Base-by-base conservation (phyloP, 2,888 invertebrate species). In the Pseudococcus longispinus region DNA sequence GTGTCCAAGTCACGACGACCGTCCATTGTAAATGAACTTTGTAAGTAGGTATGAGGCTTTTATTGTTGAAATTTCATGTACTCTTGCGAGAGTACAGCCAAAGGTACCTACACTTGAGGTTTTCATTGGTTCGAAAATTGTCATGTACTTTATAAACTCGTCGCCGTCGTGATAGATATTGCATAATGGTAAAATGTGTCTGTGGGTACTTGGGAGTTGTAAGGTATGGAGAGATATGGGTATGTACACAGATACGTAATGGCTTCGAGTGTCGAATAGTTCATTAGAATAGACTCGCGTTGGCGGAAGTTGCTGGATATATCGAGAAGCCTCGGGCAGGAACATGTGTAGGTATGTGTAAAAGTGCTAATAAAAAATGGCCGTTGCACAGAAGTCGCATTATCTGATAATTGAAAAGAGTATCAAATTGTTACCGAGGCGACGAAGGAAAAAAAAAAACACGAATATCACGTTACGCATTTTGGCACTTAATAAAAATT, bases 1-100 rank as follows among this genome's bases (percentile, higher is more conserved):
- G 70, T 70, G 18, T 29, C 29, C 70, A 29, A 80, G 77, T 80
- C 77, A 80, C 77, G 77, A 80, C 77, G 20, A 80, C 42, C 2
- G 20, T 80, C 77, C 77, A 80, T 80, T 80, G 77, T 80, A 42
- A 80, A 42, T 42, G 37, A 42, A 80, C 77, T 80, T 80, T 18
- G 20, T 60, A 60, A n/a, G 51, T 60, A 60, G n/a, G 4, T 77
- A 23, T 70, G n/a, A 13, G 6, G 37, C 37, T 37, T 6, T 11
- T 2, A 80, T 80, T 77, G 6, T 70, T 15, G n/a, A 70, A 70
- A 70, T 70, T 70, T 29, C 15, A 29, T 42, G 32, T 80, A 80
- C 3, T 23, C 20, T 5, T 60, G 9, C 60, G 2, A 3, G 60
- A 11, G n/a, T n/a, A 11, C 13, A n/a, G n/a, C 0, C 3, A 4